Evolutionary conservation across 2,888 invertebrate species (phyloP).

Genomic region (Drosophila infuscata): DNA sequence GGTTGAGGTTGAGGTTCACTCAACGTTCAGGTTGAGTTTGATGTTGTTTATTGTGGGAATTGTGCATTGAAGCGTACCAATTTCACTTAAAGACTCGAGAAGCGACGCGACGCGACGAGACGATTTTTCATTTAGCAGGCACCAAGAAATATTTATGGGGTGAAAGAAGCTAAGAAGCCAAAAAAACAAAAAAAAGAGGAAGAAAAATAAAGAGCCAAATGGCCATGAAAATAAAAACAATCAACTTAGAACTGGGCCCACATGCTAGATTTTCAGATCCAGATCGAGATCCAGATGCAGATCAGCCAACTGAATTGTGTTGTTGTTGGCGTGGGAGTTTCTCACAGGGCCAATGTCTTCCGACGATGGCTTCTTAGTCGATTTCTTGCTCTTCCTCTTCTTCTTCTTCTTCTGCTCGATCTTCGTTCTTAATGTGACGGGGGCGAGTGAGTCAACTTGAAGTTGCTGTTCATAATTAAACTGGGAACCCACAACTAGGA

Average conservation of each 20-base stretch:
- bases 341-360: constrained; percentile 69
- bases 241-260: constrained; percentile 31
- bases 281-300: constrained; percentile 35
- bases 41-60: constrained; percentile 51
- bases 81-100: constrained; percentile 35
- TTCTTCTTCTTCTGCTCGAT: constrained; percentile 7
- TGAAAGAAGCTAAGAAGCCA: not conserved
- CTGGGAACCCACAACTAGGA: constrained; percentile 40
- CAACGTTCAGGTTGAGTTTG: not conserved
- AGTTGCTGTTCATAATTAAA: constrained; percentile 66
- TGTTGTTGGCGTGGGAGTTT: constrained; percentile 70
- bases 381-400: not conserved
- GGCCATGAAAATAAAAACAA: constrained; percentile 47
- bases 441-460: constrained; percentile 44
- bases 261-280: constrained; percentile 7
- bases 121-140: constrained; percentile 37
- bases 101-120: constrained; percentile 42
- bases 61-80: constrained; percentile 65
- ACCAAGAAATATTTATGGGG: not conserved
- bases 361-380: constrained; percentile 11
- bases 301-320: constrained; percentile 41
- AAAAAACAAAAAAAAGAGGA: not conserved
- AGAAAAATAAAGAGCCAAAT: constrained; percentile 11
- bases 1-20: constrained; percentile 11
- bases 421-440: constrained; percentile 14